Base-by-base conservation (phyloP, 2,113 vertebrate genomes). In the Prolemur simus region DNA sequence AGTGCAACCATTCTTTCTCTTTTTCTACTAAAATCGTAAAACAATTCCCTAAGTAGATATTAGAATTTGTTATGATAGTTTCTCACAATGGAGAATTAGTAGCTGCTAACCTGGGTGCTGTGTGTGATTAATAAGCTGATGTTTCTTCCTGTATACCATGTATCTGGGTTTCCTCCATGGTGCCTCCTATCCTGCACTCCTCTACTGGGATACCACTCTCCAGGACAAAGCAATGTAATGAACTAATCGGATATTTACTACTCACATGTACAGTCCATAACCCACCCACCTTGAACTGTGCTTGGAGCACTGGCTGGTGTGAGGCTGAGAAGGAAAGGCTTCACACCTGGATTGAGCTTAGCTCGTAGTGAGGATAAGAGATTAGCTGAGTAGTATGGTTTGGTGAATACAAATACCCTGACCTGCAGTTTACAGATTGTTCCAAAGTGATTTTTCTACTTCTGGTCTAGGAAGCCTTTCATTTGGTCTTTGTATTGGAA, bases 1-100 rank as follows among this genome's bases (percentile, higher is more conserved):
- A 76, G 9, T 25, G 58, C 3, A 80, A 49, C 63, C 37, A 23
- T 84, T 74, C 21, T 45, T 77, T 96, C 8, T 56, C 14, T 88
- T 89, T 87, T 90, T 32, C 4, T 76, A 92, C 71, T 42, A 80
- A 89, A 95, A 60, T 11, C 17, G 27, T 52, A 54, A 54, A 56
- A 6, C 25, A 54, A 18, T 37, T 95, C 6, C 27, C 21, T 80
- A 63, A 63, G 32, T 76, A 52, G 27, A 56, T 76, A 74, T 81
- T 76, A 86, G 20, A 95, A 82, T 92, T 85, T 73, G 71, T 64
- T 9, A 21, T 78, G 69, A 21, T 71, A 89, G 52, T 82, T 96
- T 94, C 29, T 80, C 37, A 21, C 47, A 8, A 68, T n/a, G 47
- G 73, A 6, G 13, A 83, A 37, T 14, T 56, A 80, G 68, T 6